Percentiles rank a stretch among this genome's conserved stretches.
Conservation (phyloP, 2,888 invertebrate species). For the Drosophila siamana region DNA sequence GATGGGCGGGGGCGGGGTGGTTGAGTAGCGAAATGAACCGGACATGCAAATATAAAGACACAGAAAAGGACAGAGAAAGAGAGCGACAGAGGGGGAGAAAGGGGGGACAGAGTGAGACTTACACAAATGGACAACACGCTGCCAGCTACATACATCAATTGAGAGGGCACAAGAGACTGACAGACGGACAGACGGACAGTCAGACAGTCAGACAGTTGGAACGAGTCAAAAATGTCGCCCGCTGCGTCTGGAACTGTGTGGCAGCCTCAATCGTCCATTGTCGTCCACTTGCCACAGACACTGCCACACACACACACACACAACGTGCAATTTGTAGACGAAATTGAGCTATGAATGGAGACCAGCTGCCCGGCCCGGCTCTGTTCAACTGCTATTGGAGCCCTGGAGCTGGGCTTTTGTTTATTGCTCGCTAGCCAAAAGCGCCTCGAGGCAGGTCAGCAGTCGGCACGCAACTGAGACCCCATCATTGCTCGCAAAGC, state of each 20-base stretch:
- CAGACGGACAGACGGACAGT: conserved; percentile 16
- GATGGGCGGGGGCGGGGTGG: neutral
- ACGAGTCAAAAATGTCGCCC: conserved; percentile 32
- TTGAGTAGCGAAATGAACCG: conserved; percentile 32
- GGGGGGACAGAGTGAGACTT: neutral
- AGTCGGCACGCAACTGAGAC: conserved; percentile 14
- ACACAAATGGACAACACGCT: conserved; percentile 6
- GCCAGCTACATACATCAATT: conserved; percentile 33
- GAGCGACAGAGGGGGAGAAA: neutral
- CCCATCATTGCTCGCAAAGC: conserved; percentile 13
- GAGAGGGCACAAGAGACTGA: conserved; percentile 36
- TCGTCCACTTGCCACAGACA: conserved; percentile 38
- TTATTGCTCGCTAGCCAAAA: conserved; percentile 33
- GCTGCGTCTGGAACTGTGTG: conserved; percentile 35
- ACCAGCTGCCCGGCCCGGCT: neutral
- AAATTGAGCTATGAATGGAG: conserved; percentile 55
- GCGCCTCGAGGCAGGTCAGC: conserved; percentile 47
- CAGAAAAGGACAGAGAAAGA: conserved; percentile 19
- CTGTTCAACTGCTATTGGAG: neutral
- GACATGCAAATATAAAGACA: conserved; percentile 48
- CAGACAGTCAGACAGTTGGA: conserved; percentile 2
- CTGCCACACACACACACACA: neutral
- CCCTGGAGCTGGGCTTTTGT: conserved; percentile 43
- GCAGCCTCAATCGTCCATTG: conserved; percentile 36
- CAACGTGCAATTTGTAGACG: conserved; percentile 51